phyloP scores from a whole-genome alignment of 1,140 invertebrate genomes.

The Caerostris darwini region DNA sequence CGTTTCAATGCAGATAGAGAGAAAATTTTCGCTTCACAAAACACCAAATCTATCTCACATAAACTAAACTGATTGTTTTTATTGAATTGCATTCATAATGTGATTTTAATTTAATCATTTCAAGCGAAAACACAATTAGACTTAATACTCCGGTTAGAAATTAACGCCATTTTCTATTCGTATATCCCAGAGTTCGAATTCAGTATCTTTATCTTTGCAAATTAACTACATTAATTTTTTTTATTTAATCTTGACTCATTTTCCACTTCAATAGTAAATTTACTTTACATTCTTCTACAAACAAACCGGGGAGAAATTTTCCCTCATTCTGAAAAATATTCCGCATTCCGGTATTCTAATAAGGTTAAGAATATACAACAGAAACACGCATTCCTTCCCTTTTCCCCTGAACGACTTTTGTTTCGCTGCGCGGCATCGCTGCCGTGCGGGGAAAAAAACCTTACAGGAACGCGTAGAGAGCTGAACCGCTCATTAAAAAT shows the following conservation, averaged over 20 bases:
- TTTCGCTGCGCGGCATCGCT: background rate
- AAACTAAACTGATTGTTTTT: too few relatives aligned
- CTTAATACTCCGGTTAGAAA: background rate
- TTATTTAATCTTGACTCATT: background rate
- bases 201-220: background rate
- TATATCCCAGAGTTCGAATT: background rate
- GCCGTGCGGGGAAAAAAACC: background rate
- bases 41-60: too few relatives aligned
- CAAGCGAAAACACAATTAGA: background rate
- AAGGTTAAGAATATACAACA: background rate
- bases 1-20: too few relatives aligned
- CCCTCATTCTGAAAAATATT: background rate
- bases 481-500: conserved; percentile 13
- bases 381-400: background rate
- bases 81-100: too few relatives aligned
- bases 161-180: background rate
- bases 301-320: background rate
- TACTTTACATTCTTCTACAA: too few relatives aligned
- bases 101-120: too few relatives aligned
- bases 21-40: too few relatives aligned
- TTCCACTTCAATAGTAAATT: background rate
- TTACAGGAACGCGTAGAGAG: background rate
- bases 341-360: background rate
- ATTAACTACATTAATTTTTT: background rate
- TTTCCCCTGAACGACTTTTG: background rate